Percentiles rank a stretch among this genome's conserved stretches.
Conservation (phyloP, 2,113 vertebrate species). For the Thunnus maccoyii region DNA sequence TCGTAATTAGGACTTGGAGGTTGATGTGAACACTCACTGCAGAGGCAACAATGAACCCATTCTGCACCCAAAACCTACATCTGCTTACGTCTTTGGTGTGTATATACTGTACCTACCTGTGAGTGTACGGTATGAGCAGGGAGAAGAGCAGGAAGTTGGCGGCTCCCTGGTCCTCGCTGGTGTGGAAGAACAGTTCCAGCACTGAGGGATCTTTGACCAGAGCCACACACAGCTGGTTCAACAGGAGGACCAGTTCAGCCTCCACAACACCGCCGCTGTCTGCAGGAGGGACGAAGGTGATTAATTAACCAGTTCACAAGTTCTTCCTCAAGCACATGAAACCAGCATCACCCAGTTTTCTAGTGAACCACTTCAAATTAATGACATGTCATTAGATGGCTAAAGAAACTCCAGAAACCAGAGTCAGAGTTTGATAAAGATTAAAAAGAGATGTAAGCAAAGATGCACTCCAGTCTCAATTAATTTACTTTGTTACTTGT, state of each 20-base stretch:
- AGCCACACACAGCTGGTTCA: constrained; percentile 92
- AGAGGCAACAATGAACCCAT: too few relatives aligned
- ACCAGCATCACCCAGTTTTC: background rate
- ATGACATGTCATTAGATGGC: background rate
- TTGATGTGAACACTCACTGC: background rate
- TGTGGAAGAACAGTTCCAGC: constrained; percentile 97
- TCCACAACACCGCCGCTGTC: constrained; percentile 84
- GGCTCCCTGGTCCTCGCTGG: constrained; percentile 95
- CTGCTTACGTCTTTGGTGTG: too few relatives aligned
- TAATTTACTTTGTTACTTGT: too few relatives aligned
- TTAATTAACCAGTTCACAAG: background rate
- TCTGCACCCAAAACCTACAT: too few relatives aligned
- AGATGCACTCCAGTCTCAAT: too few relatives aligned
- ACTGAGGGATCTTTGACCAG: constrained; percentile 94
- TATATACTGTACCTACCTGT: constrained; percentile 79
- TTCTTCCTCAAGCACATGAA: constrained; percentile 1
- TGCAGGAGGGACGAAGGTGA: background rate
- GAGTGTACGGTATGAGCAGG: constrained; percentile 94
- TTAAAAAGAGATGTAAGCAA: too few relatives aligned
- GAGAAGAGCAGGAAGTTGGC: constrained; percentile 98
- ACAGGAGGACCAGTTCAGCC: constrained; percentile 89
- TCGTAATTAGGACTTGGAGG: too few relatives aligned
- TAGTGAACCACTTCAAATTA: background rate
- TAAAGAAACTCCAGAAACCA: background rate
- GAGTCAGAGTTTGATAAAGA: too few relatives aligned